A percentile compares a stretch with the other conserved stretches of the same genome.
phyloP scores from a whole-genome alignment of 1,140 invertebrate genomes.

The Penaeus vannamei region DNA sequence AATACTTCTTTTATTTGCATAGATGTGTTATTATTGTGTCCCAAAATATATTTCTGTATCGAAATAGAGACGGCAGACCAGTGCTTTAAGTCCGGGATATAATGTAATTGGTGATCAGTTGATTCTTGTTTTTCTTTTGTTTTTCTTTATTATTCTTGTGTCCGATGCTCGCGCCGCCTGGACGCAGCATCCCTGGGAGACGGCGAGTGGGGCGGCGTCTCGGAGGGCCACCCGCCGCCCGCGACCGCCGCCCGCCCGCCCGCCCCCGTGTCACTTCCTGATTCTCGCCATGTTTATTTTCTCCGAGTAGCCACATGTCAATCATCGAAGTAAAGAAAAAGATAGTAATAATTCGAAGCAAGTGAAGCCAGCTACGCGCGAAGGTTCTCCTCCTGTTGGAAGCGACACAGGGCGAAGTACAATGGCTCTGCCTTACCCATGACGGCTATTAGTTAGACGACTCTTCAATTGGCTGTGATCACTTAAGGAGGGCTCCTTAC shows the following conservation, averaged over 20 bases:
- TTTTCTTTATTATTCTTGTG: too few relatives aligned
- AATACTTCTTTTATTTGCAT: too few relatives aligned
- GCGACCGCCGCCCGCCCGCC: background rate
- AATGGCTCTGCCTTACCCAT: constrained; percentile 63
- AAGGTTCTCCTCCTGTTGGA: background rate
- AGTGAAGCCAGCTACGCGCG: constrained; percentile 37
- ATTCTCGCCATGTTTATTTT: background rate
- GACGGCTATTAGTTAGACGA: constrained; percentile 61
- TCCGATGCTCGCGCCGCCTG: too few relatives aligned
- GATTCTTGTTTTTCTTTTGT: too few relatives aligned
- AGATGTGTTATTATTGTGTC: too few relatives aligned
- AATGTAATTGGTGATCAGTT: too few relatives aligned
- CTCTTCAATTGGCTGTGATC: constrained; percentile 62
- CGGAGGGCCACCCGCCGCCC: background rate
- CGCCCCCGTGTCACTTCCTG: constrained; percentile 5
- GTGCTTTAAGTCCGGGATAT: too few relatives aligned
- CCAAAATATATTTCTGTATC: too few relatives aligned
- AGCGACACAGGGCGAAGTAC: constrained; percentile 56
- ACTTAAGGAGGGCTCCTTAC: constrained; percentile 51
- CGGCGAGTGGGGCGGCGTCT: background rate
- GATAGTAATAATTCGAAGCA: background rate
- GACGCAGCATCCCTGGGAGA: too few relatives aligned
- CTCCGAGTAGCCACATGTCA: constrained; percentile 41
- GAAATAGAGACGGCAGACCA: too few relatives aligned
- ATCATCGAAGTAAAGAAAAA: constrained; percentile 23